Conservation (phyloP, 2,797 vertebrate genomes). For the Hippocampus kuda region DNA sequence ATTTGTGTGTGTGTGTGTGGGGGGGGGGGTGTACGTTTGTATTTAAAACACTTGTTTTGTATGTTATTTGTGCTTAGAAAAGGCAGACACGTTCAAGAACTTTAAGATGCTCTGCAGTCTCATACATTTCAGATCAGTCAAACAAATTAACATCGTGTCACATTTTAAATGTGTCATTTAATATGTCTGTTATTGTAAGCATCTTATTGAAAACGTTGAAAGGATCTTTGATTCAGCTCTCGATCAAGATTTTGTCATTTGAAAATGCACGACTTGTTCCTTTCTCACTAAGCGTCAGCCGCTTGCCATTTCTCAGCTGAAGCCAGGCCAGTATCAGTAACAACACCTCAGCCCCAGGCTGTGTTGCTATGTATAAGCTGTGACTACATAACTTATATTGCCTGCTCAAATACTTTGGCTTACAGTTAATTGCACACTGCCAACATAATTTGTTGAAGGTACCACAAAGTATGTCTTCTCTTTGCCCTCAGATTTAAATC, state of each 20-base stretch:
- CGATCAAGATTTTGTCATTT: neutral
- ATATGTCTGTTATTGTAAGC: neutral
- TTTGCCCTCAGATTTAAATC: constrained; percentile 27
- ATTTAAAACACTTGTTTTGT: no score
- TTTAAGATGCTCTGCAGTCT: neutral
- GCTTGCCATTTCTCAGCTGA: constrained; percentile 51
- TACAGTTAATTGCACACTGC: constrained; percentile 5
- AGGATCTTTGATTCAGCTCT: neutral
- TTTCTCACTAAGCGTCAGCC: constrained; percentile 24
- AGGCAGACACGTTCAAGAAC: neutral
- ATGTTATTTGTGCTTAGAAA: neutral
- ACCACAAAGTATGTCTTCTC: constrained; percentile 10
- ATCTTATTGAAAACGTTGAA: neutral
- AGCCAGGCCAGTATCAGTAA: constrained; percentile 50
- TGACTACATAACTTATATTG: constrained; percentile 36
- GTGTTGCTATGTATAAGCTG: constrained; percentile 60
- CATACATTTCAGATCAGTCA: neutral
- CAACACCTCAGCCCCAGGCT: constrained; percentile 49
- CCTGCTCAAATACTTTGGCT: constrained; percentile 45
- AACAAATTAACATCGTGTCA: no score
- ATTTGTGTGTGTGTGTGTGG: neutral
- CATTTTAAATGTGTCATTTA: neutral
- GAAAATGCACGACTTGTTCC: constrained; percentile 11
- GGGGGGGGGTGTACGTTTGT: neutral
- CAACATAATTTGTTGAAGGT: constrained; percentile 27